Evolutionary conservation across 64 coral and sea anemone species (phyloP).

Genomic region (Pocillopora verrucosa): DNA sequence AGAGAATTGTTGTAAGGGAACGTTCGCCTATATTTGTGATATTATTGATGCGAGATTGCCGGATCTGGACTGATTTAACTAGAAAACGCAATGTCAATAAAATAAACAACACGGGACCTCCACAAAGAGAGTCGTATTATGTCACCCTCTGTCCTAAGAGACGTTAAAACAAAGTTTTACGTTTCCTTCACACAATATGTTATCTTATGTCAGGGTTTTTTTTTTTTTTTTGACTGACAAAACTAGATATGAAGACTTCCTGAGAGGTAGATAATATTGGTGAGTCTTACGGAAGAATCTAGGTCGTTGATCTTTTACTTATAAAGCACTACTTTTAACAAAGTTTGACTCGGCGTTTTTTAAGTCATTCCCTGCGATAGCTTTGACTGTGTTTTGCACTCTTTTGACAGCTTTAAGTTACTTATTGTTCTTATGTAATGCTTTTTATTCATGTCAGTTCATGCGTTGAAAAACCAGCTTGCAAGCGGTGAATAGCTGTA

Average conservation of each 20-base stretch:
- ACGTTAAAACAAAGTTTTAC: background rate
- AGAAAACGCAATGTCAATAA: background rate
- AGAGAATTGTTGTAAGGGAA: background rate
- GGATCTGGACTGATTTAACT: background rate
- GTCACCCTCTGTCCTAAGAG: too few relatives aligned
- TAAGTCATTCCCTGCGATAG: too few relatives aligned
- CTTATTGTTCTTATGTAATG: too few relatives aligned
- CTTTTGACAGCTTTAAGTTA: background rate
- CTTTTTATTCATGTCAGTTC: too few relatives aligned
- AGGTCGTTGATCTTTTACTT: background rate
- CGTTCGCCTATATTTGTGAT: background rate
- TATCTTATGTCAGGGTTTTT: background rate
- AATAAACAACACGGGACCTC: background rate
- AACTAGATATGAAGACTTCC: background rate
- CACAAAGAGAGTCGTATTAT: background rate
- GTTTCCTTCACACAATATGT: background rate
- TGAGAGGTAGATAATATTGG: background rate
- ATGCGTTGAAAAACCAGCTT: too few relatives aligned
- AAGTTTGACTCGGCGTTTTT: background rate
- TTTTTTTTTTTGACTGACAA: background rate
- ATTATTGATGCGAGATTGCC: background rate
- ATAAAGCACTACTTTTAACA: background rate
- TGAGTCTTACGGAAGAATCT: background rate
- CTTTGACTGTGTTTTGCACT: background rate
- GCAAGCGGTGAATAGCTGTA: too few relatives aligned